Evolutionary conservation across 2,888 invertebrate species (phyloP).

Genomic region (Trichogramma dendrolimi): DNA sequence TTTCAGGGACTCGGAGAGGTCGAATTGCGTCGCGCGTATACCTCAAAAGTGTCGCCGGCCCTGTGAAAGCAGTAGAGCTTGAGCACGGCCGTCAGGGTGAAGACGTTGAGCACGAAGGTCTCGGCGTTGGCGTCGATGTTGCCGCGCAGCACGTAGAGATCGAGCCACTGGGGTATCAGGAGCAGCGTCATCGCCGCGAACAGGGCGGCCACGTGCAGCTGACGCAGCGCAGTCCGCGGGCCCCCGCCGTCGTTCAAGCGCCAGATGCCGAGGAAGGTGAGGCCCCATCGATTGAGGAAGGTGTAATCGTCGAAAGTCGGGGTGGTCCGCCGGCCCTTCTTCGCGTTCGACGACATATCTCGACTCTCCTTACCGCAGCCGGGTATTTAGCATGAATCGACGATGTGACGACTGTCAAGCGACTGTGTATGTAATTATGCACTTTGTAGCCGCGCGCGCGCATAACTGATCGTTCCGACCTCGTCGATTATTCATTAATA

Average conservation of each 20-base stretch:
- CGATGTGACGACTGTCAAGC: too few relatives aligned
- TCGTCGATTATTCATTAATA: too few relatives aligned
- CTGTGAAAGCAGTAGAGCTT: constrained; percentile 15
- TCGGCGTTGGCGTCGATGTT: constrained; percentile 25
- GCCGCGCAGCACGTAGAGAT: constrained; percentile 23
- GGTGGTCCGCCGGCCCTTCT: not conserved
- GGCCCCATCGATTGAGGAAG: constrained; percentile 23
- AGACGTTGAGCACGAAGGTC: constrained; percentile 19
- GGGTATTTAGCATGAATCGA: too few relatives aligned
- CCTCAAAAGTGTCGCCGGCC: constrained; percentile 14
- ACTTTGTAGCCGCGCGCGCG: too few relatives aligned
- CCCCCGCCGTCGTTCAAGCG: not conserved
- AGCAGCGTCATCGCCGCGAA: constrained; percentile 14
- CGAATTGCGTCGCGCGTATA: not conserved
- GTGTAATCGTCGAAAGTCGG: constrained; percentile 22
- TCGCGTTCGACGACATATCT: not conserved
- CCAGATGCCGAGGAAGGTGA: constrained; percentile 23
- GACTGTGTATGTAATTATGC: too few relatives aligned
- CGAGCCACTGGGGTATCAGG: constrained; percentile 23
- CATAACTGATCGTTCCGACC: too few relatives aligned
- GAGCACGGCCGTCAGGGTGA: constrained; percentile 19
- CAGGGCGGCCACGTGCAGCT: constrained; percentile 6
- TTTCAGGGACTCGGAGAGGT: too few relatives aligned
- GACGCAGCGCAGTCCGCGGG: not conserved
- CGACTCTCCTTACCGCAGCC: too few relatives aligned